phyloP scores from a whole-genome alignment of 2,113 vertebrate species.

The Verasper variegatus region DNA sequence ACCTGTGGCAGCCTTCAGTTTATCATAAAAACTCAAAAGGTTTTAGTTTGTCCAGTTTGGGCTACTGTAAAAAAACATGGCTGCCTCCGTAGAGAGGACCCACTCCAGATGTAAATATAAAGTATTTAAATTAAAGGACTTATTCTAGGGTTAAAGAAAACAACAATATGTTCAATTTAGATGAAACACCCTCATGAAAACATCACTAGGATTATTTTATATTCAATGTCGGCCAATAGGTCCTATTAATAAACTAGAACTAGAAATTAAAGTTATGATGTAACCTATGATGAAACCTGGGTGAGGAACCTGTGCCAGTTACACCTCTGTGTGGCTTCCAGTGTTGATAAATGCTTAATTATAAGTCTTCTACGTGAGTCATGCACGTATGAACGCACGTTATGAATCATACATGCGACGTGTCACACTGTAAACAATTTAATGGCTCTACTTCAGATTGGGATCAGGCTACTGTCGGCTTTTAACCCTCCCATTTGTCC shows the following conservation, averaged over 20 bases:
- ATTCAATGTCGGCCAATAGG: no score
- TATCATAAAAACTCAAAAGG: no score
- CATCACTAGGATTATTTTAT: no score
- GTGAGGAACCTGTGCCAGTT: not conserved
- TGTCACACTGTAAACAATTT: slow-evolving; percentile 43
- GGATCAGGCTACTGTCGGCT: slow-evolving; percentile 42
- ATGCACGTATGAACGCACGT: not conserved
- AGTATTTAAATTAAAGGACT: no score
- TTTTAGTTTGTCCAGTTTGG: no score
- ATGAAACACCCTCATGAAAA: no score
- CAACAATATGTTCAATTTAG: no score
- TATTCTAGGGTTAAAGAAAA: no score
- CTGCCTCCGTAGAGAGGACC: no score
- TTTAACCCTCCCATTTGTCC: slow-evolving; percentile 34
- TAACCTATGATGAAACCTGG: not conserved
- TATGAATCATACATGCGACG: slow-evolving; percentile 24
- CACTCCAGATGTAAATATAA: no score
- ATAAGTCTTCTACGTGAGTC: slow-evolving; percentile 40
- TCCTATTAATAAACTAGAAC: not conserved
- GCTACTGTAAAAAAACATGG: no score
- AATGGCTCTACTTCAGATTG: slow-evolving; percentile 37
- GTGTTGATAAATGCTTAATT: slow-evolving; percentile 34
- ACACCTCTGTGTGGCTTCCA: not conserved
- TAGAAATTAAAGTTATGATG: not conserved
- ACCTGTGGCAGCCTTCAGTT: no score